Base-by-base conservation (phyloP, 2,888 invertebrate genomes). In the Habrosyne pyritoides region DNA sequence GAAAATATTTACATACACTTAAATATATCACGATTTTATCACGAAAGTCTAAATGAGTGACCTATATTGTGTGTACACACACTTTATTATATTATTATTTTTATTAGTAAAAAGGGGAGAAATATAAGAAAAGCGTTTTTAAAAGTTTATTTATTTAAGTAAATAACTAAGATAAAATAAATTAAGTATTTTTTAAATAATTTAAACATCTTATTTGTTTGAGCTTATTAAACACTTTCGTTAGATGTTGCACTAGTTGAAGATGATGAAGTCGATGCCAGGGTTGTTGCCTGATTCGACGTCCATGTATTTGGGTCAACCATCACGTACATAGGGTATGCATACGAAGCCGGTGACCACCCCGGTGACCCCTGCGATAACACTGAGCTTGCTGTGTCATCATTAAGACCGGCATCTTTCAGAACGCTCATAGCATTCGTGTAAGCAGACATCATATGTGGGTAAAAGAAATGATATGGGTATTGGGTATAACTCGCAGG, bases 251-350 rank as follows among this genome's bases (percentile, higher is more conserved):
- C 49, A 60, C 64, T 55, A 52, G 69, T 26, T 47, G 66, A n/a
- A 51, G 66, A 10, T 10, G 59, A 24, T 21, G 75, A 63, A 2
- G 73, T 56, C 52, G 77, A 58, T 51, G 77, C 58, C 48, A 77
- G 57, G 12, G 79, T 60, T 8, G 77, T 52, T 5, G 73, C 62
- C 69, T 83, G 82, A 21, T 64, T 67, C 52, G 84, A 83, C 2
- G 75, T 63, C 89, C 89, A 91, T 1, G 83, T 62, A 53, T 67
- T 77, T 6, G 91, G 90, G 59, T 88, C 87, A 49, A 91, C 73
- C 86, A 89, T 86, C 10, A 91, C 73, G 54, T 91, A 91, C 70
- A 84, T 83, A 0, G 91, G 87, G 64, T 89, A 90, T 4, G 79
- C 66, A 46, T 84, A 84, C 2, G 83, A 69, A 47, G 50, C 50